phyloP scores from a whole-genome alignment of 2,888 invertebrate genomes.

The Lycocerus yunnanus region DNA sequence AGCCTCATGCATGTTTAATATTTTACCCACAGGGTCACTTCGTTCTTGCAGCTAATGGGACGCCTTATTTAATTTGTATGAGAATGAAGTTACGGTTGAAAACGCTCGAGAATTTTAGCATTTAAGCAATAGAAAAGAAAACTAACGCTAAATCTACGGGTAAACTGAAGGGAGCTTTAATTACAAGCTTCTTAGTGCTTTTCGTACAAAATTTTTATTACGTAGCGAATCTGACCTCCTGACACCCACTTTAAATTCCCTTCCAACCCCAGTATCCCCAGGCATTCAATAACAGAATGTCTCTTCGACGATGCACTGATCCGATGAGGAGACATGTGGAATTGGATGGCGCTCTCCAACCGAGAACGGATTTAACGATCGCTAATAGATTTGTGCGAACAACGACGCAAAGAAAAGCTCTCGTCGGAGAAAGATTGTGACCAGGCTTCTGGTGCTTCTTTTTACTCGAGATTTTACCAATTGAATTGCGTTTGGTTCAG shows the following conservation, averaged over 20 bases:
- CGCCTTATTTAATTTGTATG: conserved; percentile 52
- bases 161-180: conserved; percentile 6
- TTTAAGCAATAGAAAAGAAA: conserved; percentile 22
- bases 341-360: conserved; percentile 52
- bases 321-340: conserved; percentile 50
- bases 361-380: conserved; percentile 56
- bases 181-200: conserved; percentile 7
- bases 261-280: conserved; percentile 39
- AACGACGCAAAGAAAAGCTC: conserved; percentile 43
- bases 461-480: conserved; percentile 46
- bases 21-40: conserved; percentile 50
- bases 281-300: conserved; percentile 53
- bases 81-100: conserved; percentile 47
- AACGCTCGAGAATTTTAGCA: conserved; percentile 36
- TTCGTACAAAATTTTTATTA: conserved; percentile 42
- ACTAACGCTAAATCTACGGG: conserved; percentile 14
- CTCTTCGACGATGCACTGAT: conserved; percentile 47
- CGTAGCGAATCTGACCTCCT: conserved; percentile 35
- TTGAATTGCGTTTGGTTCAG: conserved; percentile 46
- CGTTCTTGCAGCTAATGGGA: conserved; percentile 50
- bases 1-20: conserved; percentile 53
- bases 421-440: conserved; percentile 47
- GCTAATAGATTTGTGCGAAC: conserved; percentile 56
- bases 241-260: conserved; percentile 42
- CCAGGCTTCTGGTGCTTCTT: conserved; percentile 38